phyloP scores from a whole-genome alignment of 1,140 invertebrate genomes.

The Drosophila varians region DNA sequence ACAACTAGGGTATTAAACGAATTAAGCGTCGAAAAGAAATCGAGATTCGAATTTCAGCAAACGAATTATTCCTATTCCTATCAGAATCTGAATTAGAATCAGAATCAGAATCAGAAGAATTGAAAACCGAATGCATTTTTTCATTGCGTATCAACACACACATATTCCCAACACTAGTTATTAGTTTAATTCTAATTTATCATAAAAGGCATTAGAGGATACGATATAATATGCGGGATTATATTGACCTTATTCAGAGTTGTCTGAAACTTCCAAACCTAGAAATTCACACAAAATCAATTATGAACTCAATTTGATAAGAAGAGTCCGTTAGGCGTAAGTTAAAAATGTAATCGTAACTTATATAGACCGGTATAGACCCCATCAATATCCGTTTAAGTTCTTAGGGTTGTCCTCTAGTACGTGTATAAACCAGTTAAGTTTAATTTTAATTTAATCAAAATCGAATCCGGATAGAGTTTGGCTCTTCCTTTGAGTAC shows the following conservation, averaged over 20 bases:
- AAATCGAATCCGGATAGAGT: slow-evolving; percentile 42
- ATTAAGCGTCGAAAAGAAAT: slow-evolving; percentile 15
- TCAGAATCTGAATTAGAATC: too few relatives aligned
- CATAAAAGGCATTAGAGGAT: slow-evolving; percentile 42
- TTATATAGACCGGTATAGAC: slow-evolving; percentile 31
- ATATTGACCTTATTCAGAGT: slow-evolving; percentile 19
- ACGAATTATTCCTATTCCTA: slow-evolving; percentile 70
- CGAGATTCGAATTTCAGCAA: slow-evolving; percentile 39
- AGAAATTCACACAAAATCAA: slow-evolving; percentile 15
- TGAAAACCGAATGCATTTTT: slow-evolving; percentile 56
- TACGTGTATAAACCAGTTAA: slow-evolving; percentile 44
- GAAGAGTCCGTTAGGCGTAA: slow-evolving; percentile 59
- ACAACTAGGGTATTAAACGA: slow-evolving; percentile 6
- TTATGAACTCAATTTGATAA: slow-evolving; percentile 47
- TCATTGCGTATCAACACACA: slow-evolving; percentile 15
- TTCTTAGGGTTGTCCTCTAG: slow-evolving; percentile 53
- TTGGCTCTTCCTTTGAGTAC: slow-evolving; percentile 49
- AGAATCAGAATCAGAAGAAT: too few relatives aligned
- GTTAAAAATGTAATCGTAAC: slow-evolving; percentile 26
- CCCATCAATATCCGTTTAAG: slow-evolving; percentile 32
- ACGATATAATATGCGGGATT: slow-evolving; percentile 26
- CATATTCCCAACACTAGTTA: slow-evolving; percentile 61
- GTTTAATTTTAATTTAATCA: slow-evolving; percentile 30
- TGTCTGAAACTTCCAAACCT: slow-evolving; percentile 42
- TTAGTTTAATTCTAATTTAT: slow-evolving; percentile 26